A percentile compares a stretch with the other conserved stretches of the same genome.
phyloP scores from a whole-genome alignment of 2,888 invertebrate genomes.

The Ectemnius continuus region DNA sequence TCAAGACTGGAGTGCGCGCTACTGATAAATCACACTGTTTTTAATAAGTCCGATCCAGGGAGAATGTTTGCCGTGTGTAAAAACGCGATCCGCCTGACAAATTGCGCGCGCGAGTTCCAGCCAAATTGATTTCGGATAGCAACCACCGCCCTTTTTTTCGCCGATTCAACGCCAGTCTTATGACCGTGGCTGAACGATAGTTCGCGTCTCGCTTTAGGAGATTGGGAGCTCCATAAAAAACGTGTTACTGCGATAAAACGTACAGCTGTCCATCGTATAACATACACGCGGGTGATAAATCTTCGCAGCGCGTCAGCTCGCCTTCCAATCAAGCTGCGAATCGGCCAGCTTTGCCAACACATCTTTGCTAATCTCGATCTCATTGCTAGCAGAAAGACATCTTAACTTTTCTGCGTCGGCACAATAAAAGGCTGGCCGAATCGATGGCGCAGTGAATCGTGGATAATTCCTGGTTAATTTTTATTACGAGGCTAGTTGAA shows the following conservation, averaged over 20 bases:
- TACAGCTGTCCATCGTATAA: no score
- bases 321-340: no score
- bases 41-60: slow-evolving; percentile 3
- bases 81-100: not conserved
- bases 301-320: no score
- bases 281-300: no score
- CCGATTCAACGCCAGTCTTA: not conserved
- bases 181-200: no score
- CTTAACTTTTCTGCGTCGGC: not conserved
- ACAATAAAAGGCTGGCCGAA: not conserved
- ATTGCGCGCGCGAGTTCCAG: slow-evolving; percentile 1
- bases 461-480: slow-evolving; percentile 47
- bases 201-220: no score
- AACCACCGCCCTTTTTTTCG: slow-evolving; percentile 1
- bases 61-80: not conserved
- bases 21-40: slow-evolving; percentile 1
- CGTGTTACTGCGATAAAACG: no score
- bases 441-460: slow-evolving; percentile 12
- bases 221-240: no score
- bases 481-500: slow-evolving; percentile 18
- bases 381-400: no score
- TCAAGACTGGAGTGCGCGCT: not conserved
- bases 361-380: no score
- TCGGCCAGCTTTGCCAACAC: no score
- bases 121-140: not conserved